These are phyloP conservation scores for Halcyon leucocephala DNA, from an alignment of 2,797 vertebrate genomes.

Conservation along the genomic window DNA sequence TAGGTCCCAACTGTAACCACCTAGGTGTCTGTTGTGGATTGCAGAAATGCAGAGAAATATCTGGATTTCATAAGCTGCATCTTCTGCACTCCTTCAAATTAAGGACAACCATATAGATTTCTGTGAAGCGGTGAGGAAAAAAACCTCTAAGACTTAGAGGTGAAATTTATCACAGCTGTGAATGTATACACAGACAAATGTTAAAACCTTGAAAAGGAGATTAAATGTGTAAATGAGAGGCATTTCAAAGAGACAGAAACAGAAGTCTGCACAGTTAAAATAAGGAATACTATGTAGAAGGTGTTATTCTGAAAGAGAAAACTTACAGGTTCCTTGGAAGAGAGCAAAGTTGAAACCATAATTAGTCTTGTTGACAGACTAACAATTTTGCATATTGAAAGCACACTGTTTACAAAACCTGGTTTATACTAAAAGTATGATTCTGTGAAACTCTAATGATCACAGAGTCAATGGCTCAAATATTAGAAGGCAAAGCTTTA, in stretches of 20 bases:
- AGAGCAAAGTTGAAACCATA: not conserved
- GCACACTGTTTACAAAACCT: not conserved
- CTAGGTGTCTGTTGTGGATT: not conserved
- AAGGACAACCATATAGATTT: not conserved
- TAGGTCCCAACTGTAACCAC: not conserved
- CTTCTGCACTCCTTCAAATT: not conserved
- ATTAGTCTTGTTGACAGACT: not conserved
- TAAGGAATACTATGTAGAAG: not conserved
- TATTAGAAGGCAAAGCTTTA: not conserved
- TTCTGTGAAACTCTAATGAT: not conserved
- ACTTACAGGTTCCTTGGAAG: not conserved
- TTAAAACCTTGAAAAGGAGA: conserved; percentile 16
- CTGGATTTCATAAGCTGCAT: not conserved
- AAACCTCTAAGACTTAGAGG: not conserved
- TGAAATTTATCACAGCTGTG: not conserved
- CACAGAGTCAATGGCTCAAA: not conserved
- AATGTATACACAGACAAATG: not conserved
- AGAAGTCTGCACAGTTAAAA: not conserved
- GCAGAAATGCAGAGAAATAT: not conserved
- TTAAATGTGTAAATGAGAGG: conserved; percentile 16
- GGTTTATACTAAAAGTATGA: not conserved
- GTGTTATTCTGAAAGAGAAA: not conserved
- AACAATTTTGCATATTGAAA: not conserved
- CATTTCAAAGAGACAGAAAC: not conserved
- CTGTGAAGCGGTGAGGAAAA: not conserved